A percentile compares a stretch with the other conserved stretches of the same genome.
These are phyloP conservation scores for Danio jaintianensis DNA, from an alignment of 2,797 vertebrate species.

Conservation along the genomic window DNA sequence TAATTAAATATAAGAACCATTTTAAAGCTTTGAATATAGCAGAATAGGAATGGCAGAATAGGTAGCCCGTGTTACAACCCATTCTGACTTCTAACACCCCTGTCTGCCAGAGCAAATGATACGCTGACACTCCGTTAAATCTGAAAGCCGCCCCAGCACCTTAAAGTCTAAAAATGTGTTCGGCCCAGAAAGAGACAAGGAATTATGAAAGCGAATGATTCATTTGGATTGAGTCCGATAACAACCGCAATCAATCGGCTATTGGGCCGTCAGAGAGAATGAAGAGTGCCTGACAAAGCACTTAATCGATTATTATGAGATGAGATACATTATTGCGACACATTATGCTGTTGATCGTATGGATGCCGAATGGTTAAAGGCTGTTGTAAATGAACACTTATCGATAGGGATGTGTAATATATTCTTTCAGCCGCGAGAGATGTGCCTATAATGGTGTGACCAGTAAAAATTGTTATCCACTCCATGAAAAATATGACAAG, in stretches of 20 bases:
- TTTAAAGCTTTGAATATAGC: slow-evolving; percentile 63
- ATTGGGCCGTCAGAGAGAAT: neutral
- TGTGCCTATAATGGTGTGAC: slow-evolving; percentile 35
- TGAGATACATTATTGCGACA: slow-evolving; percentile 25
- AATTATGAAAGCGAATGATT: slow-evolving; percentile 2
- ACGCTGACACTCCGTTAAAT: slow-evolving; percentile 46
- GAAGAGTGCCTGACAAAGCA: neutral
- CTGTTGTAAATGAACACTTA: slow-evolving; percentile 12
- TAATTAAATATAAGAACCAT: slow-evolving; percentile 69
- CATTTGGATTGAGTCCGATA: slow-evolving; percentile 15
- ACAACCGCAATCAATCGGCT: neutral
- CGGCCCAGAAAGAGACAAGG: neutral
- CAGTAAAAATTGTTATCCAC: slow-evolving; percentile 52
- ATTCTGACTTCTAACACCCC: slow-evolving; percentile 68
- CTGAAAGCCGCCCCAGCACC: slow-evolving; percentile 37
- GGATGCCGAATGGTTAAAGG: slow-evolving; percentile 15
- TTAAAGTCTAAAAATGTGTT: slow-evolving; percentile 13
- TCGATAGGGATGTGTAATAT: slow-evolving; percentile 38
- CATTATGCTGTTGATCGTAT: slow-evolving; percentile 12
- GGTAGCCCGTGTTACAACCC: slow-evolving; percentile 61
- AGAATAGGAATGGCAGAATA: slow-evolving; percentile 61
- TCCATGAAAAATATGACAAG: slow-evolving; percentile 29
- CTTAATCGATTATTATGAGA: slow-evolving; percentile 12
- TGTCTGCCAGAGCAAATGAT: slow-evolving; percentile 54
- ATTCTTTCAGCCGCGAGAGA: slow-evolving; percentile 43